These are phyloP conservation scores for Pyrgus malvae DNA, from an alignment of 2,888 invertebrate species.

Conservation along the genomic window DNA sequence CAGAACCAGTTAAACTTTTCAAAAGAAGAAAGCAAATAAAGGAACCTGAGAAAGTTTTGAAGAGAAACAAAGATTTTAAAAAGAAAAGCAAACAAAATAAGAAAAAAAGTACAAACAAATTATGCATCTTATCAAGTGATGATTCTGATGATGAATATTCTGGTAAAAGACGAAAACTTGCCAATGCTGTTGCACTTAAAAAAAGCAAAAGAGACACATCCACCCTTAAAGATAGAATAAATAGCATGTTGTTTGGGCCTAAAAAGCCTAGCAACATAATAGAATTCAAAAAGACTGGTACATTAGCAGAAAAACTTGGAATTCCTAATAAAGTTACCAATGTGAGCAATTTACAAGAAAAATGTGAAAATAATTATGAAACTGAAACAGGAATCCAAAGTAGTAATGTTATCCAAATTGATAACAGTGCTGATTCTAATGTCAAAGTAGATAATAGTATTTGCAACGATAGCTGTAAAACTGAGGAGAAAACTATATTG, in stretches of 20 bases:
- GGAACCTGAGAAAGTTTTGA: slow-evolving; percentile 28
- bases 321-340: slow-evolving; percentile 25
- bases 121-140: slow-evolving; percentile 59
- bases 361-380: background rate
- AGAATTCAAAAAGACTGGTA: slow-evolving; percentile 7
- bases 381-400: slow-evolving; percentile 2
- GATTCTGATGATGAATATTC: slow-evolving; percentile 69
- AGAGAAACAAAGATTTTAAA: slow-evolving; percentile 28
- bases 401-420: slow-evolving; percentile 26
- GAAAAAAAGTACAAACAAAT: slow-evolving; percentile 29
- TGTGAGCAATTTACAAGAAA: background rate
- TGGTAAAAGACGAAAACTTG: slow-evolving; percentile 73
- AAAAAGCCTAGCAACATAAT: slow-evolving; percentile 22
- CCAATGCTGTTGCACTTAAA: slow-evolving; percentile 77
- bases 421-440: slow-evolving; percentile 25
- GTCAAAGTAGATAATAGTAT: slow-evolving; percentile 17
- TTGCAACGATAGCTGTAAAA: no score
- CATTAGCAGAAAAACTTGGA: slow-evolving; percentile 9
- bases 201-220: slow-evolving; percentile 57
- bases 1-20: slow-evolving; percentile 2
- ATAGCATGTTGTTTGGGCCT: slow-evolving; percentile 60
- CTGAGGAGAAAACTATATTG: no score
- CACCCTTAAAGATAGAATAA: slow-evolving; percentile 64
- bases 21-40: slow-evolving; percentile 38
- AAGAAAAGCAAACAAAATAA: slow-evolving; percentile 50